Percentiles rank a stretch among this genome's conserved stretches.
phyloP scores from a whole-genome alignment of 1,140 invertebrate genomes.

The Penaeus japonicus region DNA sequence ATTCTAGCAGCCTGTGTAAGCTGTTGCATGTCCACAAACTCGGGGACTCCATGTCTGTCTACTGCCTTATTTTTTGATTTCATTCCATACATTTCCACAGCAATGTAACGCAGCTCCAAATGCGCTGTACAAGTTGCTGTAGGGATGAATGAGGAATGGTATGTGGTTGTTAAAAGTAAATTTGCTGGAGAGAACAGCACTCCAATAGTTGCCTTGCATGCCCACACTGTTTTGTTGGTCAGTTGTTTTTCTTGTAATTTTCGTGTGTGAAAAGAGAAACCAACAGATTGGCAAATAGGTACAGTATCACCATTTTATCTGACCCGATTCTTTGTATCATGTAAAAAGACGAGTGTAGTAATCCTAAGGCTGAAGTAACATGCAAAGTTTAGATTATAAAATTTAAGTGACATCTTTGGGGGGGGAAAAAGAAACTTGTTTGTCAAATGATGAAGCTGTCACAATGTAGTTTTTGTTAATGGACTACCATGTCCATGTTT shows the following conservation, averaged over 20 bases:
- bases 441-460: not conserved
- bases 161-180: not conserved
- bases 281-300: too few species aligned
- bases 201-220: constrained; percentile 18
- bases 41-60: not conserved
- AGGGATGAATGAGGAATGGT: constrained; percentile 7
- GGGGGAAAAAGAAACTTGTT: not conserved
- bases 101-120: not conserved
- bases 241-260: not conserved
- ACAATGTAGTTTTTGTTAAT: not conserved
- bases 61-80: constrained; percentile 33
- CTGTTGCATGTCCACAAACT: constrained; percentile 1
- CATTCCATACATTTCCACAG: constrained; percentile 19
- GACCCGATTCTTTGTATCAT: too few species aligned
- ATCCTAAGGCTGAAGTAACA: too few species aligned
- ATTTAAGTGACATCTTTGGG: not conserved
- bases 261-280: not conserved
- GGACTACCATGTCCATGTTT: not conserved
- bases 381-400: too few species aligned
- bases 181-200: not conserved
- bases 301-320: too few species aligned
- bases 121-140: not conserved
- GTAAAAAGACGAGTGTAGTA: too few species aligned
- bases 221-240: not conserved
- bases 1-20: not conserved